Conservation (phyloP, 2,888 invertebrate species). For the Drosophila merina region DNA sequence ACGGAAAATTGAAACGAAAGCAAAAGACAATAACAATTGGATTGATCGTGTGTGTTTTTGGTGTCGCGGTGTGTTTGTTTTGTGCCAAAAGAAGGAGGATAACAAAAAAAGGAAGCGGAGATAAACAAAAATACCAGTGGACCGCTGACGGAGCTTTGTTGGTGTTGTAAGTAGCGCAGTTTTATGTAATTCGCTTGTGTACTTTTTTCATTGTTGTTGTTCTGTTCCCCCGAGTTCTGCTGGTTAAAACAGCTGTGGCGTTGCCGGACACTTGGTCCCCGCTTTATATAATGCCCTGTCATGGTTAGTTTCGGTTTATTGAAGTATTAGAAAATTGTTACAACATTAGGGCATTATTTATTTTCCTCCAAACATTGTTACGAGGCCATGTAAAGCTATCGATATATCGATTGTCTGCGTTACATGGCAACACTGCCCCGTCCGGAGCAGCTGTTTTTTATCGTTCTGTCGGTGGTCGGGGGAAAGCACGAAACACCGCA, state of each 20-base stretch:
- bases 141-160: constrained; percentile 44
- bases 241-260: constrained; percentile 24
- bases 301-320: neutral
- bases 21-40: constrained; percentile 27
- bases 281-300: constrained; percentile 25
- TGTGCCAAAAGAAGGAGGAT: constrained; percentile 28
- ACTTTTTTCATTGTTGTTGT: constrained; percentile 25
- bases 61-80: constrained; percentile 18
- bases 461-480: constrained; percentile 36
- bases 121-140: constrained; percentile 30
- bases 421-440: constrained; percentile 59
- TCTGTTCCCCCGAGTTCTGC: neutral
- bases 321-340: constrained; percentile 4
- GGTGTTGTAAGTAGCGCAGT: constrained; percentile 60
- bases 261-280: constrained; percentile 53
- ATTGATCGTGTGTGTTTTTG: constrained; percentile 20
- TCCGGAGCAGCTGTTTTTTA: constrained; percentile 50
- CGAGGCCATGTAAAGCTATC: constrained; percentile 49
- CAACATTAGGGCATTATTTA: constrained; percentile 24
- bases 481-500: constrained; percentile 65
- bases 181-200: constrained; percentile 67
- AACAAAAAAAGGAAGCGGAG: constrained; percentile 15
- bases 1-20: constrained; percentile 11
- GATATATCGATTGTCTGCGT: constrained; percentile 49
- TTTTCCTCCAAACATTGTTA: constrained; percentile 9